Percentiles rank a stretch among this genome's conserved stretches.
These are phyloP conservation scores for Rhynchomys soricoides DNA, from an alignment of 2,113 vertebrate species.

Conservation along the genomic window DNA sequence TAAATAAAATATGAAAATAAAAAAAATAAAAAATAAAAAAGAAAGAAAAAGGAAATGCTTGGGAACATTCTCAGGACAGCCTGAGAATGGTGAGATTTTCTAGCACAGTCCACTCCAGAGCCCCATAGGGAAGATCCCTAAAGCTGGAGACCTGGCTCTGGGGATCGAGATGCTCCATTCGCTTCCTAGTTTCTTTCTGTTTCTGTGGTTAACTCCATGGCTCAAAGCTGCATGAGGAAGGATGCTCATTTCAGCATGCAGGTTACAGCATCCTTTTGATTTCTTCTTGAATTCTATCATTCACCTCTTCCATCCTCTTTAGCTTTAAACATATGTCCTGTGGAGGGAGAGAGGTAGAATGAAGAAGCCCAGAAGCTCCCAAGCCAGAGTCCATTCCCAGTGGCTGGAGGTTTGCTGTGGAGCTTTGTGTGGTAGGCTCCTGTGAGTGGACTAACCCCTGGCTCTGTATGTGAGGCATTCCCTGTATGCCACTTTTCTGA, in stretches of 20 bases:
- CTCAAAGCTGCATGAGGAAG: neutral
- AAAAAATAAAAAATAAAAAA: neutral
- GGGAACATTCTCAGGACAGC: too few species aligned
- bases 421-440: accelerated
- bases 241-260: neutral
- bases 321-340: neutral
- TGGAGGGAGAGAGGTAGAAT: neutral
- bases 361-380: too few species aligned
- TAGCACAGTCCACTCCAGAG: accelerated
- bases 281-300: too few species aligned
- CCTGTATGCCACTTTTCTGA: accelerated
- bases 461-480: neutral
- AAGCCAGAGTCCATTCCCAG: neutral
- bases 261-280: neutral
- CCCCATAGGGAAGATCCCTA: neutral
- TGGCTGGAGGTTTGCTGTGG: neutral
- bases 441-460: neutral
- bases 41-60: neutral
- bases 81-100: accelerated
- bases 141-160: neutral
- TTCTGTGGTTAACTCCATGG: neutral
- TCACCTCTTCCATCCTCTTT: neutral
- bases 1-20: too few species aligned
- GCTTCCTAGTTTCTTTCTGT: neutral
- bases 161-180: too few species aligned